A percentile compares a stretch with the other conserved stretches of the same genome.
Evolutionary conservation across 2,113 vertebrate species (phyloP).

Genomic region (Austrofundulus limnaeus): DNA sequence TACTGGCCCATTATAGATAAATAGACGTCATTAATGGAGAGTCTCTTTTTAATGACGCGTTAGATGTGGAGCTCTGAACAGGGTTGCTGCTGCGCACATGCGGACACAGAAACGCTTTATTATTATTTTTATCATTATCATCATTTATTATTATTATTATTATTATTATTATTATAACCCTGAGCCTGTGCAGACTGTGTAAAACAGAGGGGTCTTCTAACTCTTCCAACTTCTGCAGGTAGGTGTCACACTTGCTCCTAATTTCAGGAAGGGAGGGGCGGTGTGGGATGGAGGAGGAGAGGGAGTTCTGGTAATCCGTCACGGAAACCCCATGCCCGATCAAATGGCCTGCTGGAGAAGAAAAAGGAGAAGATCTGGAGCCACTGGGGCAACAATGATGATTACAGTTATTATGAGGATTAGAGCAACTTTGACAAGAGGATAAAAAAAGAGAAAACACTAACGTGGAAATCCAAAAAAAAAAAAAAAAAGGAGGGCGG

Average conservation of each 20-base stretch:
- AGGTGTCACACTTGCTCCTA: slow-evolving; percentile 98
- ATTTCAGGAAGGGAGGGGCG: slow-evolving; percentile 76
- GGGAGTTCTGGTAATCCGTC: slow-evolving; percentile 68
- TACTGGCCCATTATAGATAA: slow-evolving; percentile 66
- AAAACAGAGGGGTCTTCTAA: slow-evolving; percentile 49
- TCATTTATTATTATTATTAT: background rate
- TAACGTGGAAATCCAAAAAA: background rate
- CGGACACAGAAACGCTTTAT: background rate
- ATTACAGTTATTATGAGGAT: slow-evolving; percentile 67
- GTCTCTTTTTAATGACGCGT: slow-evolving; percentile 67
- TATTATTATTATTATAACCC: background rate
- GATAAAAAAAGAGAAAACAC: slow-evolving; percentile 4
- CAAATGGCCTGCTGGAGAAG: slow-evolving; percentile 62
- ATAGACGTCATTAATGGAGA: slow-evolving; percentile 69
- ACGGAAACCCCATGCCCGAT: slow-evolving; percentile 69
- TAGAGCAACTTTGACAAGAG: slow-evolving; percentile 56
- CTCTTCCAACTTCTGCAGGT: slow-evolving; percentile 91
- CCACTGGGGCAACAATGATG: slow-evolving; percentile 54
- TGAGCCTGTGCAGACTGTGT: slow-evolving; percentile 32
- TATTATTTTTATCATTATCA: background rate
- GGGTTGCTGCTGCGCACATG: slow-evolving; percentile 38
- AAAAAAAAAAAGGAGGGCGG: background rate
- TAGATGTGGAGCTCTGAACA: slow-evolving; percentile 64
- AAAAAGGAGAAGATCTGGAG: slow-evolving; percentile 37
- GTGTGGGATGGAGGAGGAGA: slow-evolving; percentile 48